Base-by-base conservation (phyloP, 1,140 invertebrate genomes). In the Dufourea novaeangliae region DNA sequence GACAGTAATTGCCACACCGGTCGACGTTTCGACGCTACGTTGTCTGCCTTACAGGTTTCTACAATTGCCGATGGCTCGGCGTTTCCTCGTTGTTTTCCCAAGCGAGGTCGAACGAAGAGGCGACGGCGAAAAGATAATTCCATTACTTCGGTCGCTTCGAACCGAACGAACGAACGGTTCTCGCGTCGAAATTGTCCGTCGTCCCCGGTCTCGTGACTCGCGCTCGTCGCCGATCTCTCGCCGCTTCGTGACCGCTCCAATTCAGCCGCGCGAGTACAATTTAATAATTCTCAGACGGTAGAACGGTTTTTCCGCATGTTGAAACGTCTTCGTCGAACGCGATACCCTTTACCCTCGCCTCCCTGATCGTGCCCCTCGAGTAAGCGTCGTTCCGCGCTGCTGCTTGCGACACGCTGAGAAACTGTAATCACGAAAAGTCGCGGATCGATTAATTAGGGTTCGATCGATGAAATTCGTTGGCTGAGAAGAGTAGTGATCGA, bases 151-250 rank as follows among this genome's bases (percentile, higher is more conserved):
- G 34, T 22, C 20, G 52, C 10, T 14, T 41, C 20, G 25, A n/a
- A 17, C 17, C 12, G 32, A 10, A 12, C 41, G 54, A 71, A 54
- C 68, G 68, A 61, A 14, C n/a, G 25, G 37, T 32, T n/a, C 54
- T 44, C n/a, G n/a, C n/a, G n/a, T n/a, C n/a, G n/a, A n/a, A n/a
- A n/a, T n/a, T n/a, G n/a, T n/a, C n/a, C n/a, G n/a, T n/a, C n/a
- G n/a, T n/a, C n/a, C n/a, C n/a, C n/a, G n/a, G 54, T 71, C 68
- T 71, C 68, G 68, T 71, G 68, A 71, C 68, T 61, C 39, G 68
- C 68, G 68, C 25, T 61, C 68, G 54, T 71, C 68, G 54, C 22
- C 68, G 27, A 71, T 71, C 59, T n/a, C 14, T 14, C 7, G 1
- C 52, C 52, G 59, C 59, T 62, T 62, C 68, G 68, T 71, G 68